These are phyloP conservation scores for Rhyacophila evoluta DNA, from an alignment of 2,888 invertebrate genomes.

Conservation along the genomic window DNA sequence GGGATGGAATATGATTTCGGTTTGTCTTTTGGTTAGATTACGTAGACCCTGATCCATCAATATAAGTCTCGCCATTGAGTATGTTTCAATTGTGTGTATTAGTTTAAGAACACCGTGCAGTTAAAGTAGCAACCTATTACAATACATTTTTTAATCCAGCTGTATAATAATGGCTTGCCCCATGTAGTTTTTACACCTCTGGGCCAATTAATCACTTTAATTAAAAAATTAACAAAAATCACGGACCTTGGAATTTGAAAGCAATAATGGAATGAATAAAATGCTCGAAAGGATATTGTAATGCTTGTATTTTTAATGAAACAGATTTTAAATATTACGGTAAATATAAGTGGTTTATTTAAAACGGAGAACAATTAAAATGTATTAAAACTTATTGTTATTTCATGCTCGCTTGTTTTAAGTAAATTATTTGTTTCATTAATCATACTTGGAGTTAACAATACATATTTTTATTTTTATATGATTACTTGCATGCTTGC, in stretches of 20 bases:
- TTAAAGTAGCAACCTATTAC: neutral
- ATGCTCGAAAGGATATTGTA: slow-evolving; percentile 21
- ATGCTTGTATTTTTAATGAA: slow-evolving; percentile 22
- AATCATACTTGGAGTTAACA: slow-evolving; percentile 2
- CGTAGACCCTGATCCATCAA: too few relatives aligned
- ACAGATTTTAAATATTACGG: neutral
- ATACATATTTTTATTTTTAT: slow-evolving; percentile 4
- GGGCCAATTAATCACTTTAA: slow-evolving; percentile 25
- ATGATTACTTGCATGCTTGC: neutral
- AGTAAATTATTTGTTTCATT: slow-evolving; percentile 12
- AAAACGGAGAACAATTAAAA: slow-evolving; percentile 8
- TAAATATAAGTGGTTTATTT: slow-evolving; percentile 7
- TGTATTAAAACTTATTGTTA: slow-evolving; percentile 9
- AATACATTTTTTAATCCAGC: neutral
- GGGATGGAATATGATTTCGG: too few relatives aligned
- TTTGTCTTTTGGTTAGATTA: too few relatives aligned
- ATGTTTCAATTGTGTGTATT: too few relatives aligned
- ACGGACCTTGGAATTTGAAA: slow-evolving; percentile 24
- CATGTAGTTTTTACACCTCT: slow-evolving; percentile 27
- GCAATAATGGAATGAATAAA: slow-evolving; percentile 16
- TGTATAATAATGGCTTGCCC: slow-evolving; percentile 17
- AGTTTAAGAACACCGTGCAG: neutral
- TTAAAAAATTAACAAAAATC: slow-evolving; percentile 26
- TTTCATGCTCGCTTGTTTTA: slow-evolving; percentile 22
- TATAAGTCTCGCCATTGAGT: too few relatives aligned